Percentiles rank a stretch among this genome's conserved stretches.
These are phyloP conservation scores for Copsychus sechellarum DNA, from an alignment of 2,113 vertebrate species.

Conservation along the genomic window DNA sequence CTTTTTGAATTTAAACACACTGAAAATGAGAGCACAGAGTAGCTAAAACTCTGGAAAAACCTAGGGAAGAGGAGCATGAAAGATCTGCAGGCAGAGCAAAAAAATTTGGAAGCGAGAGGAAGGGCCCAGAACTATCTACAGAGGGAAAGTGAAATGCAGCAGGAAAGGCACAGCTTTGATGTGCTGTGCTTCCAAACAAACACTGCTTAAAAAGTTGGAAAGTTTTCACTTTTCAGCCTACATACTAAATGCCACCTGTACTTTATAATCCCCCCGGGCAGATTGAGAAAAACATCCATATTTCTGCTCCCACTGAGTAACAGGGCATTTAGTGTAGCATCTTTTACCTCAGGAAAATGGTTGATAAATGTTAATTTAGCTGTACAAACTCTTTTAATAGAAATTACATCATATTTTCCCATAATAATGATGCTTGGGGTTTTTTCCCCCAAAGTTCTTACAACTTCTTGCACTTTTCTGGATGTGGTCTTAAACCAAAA, in stretches of 20 bases:
- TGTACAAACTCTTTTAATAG: not conserved
- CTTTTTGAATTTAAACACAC: not conserved
- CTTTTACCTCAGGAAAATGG: not conserved
- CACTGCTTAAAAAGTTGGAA: not conserved
- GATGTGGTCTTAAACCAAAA: not conserved
- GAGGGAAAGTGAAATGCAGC: not conserved
- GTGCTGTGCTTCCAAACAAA: not conserved
- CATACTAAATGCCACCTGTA: not conserved
- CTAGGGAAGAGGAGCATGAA: not conserved
- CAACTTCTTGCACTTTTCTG: not conserved
- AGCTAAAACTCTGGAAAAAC: not conserved
- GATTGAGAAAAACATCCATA: not conserved
- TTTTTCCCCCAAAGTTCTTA: accelerated
- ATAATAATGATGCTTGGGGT: accelerated
- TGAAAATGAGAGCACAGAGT: not conserved
- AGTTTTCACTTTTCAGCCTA: not conserved
- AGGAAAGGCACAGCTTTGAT: not conserved
- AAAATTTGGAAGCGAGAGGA: not conserved
- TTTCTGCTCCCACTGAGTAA: not conserved
- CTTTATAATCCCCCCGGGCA: not conserved
- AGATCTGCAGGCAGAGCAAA: not conserved
- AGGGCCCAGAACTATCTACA: not conserved
- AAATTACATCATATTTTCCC: not conserved
- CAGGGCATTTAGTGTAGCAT: accelerated
- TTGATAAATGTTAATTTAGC: not conserved